phyloP scores from a whole-genome alignment of 2,113 vertebrate species.

The Ptilonorhynchus violaceus region DNA sequence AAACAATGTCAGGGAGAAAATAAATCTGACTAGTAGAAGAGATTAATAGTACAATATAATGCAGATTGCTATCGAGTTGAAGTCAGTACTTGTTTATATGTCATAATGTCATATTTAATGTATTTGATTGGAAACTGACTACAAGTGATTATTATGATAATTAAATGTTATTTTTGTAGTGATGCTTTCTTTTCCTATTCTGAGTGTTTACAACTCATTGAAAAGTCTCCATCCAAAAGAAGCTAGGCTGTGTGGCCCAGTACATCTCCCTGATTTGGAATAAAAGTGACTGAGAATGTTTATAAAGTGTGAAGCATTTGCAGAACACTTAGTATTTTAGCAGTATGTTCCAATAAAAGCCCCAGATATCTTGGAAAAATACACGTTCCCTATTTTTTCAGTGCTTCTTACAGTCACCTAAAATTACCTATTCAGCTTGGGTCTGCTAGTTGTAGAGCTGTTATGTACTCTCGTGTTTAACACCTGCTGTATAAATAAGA shows the following conservation, averaged over 20 bases:
- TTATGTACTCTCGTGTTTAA: background rate
- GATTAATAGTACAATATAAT: background rate
- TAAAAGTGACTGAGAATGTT: background rate
- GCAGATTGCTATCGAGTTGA: background rate
- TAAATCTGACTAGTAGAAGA: background rate
- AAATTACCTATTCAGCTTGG: background rate
- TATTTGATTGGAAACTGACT: background rate
- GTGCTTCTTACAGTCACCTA: background rate
- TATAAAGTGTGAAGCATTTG: conserved; percentile 10
- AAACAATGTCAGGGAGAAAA: conserved; percentile 9
- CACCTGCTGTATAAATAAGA: background rate
- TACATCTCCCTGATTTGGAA: background rate
- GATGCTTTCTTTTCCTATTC: background rate
- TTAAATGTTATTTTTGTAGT: background rate
- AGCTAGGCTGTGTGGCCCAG: background rate
- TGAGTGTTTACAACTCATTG: background rate
- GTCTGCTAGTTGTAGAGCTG: background rate
- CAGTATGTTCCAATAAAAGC: background rate
- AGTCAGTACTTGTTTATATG: background rate
- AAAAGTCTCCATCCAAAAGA: background rate
- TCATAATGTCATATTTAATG: background rate
- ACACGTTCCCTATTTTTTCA: background rate
- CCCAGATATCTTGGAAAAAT: background rate
- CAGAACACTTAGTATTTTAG: background rate
- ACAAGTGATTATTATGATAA: background rate